These are phyloP conservation scores for Chromoteleia sp. DNA, from an alignment of 2,888 invertebrate genomes.

Conservation along the genomic window DNA sequence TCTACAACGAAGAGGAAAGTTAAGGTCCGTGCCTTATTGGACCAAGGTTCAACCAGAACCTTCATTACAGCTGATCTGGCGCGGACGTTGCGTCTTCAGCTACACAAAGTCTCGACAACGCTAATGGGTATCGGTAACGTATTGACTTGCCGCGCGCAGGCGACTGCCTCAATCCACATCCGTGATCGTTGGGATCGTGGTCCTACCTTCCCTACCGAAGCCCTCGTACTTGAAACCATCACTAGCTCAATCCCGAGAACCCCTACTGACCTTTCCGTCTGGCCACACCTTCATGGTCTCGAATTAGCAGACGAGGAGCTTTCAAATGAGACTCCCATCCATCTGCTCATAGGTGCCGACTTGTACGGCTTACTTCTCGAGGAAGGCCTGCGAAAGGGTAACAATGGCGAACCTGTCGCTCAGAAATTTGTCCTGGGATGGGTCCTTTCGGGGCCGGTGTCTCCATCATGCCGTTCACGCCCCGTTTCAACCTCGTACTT, in stretches of 20 bases:
- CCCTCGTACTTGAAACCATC: background rate
- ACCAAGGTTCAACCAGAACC: constrained; percentile 25
- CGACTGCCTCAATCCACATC: background rate
- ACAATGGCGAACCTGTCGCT: background rate
- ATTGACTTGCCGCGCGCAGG: background rate
- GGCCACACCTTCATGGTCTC: background rate
- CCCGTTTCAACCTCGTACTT: no score
- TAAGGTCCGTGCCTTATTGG: constrained; percentile 16
- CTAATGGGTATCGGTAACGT: constrained; percentile 6
- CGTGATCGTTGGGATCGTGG: constrained; percentile 11
- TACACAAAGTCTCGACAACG: background rate
- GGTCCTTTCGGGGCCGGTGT: background rate
- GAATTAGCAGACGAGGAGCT: background rate
- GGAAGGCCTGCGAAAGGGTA: background rate
- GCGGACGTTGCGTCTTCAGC: background rate
- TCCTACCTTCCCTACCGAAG: background rate
- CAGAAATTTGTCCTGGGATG: background rate
- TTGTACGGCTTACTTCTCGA: background rate
- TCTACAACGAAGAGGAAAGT: background rate
- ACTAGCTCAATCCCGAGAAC: background rate
- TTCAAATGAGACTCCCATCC: background rate
- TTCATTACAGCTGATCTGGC: background rate
- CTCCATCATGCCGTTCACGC: no score
- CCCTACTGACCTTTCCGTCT: background rate
- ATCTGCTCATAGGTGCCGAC: background rate